A percentile compares a stretch with the other conserved stretches of the same genome.
Evolutionary conservation across 2,888 invertebrate genomes (phyloP).

Genomic region (Drosophila acutilabella): DNA sequence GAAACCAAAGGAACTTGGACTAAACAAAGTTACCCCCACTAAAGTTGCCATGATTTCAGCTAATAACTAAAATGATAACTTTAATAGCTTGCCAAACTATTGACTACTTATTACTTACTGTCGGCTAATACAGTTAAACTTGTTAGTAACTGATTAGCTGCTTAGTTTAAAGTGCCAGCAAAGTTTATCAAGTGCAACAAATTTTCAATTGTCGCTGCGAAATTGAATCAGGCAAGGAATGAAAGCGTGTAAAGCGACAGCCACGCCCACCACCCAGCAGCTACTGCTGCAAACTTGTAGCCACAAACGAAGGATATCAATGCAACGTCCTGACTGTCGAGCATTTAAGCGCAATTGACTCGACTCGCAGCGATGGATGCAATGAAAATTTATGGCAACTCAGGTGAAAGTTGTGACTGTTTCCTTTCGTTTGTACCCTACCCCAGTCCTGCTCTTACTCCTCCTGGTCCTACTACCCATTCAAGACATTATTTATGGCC

Average conservation of each 20-base stretch:
- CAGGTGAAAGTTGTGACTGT: constrained; percentile 67
- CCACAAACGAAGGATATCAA: constrained; percentile 9
- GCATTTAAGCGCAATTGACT: constrained; percentile 66
- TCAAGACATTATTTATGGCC: constrained; percentile 51
- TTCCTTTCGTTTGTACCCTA: constrained; percentile 2
- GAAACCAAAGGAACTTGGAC: too few species aligned
- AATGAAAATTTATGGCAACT: constrained; percentile 65
- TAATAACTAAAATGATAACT: too few species aligned
- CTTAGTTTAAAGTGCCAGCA: neutral
- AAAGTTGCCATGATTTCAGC: too few species aligned
- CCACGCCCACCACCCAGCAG: neutral
- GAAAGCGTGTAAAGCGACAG: neutral
- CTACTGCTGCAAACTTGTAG: neutral
- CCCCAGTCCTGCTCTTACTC: neutral
- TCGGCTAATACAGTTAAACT: too few species aligned
- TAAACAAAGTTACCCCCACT: too few species aligned
- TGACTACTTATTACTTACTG: too few species aligned
- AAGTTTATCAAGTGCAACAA: constrained; percentile 8
- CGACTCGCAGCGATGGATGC: constrained; percentile 41
- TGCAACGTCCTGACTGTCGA: constrained; percentile 34
- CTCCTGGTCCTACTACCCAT: neutral
- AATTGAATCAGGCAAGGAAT: constrained; percentile 1
- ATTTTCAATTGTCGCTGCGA: constrained; percentile 17
- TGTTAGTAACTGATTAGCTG: neutral
- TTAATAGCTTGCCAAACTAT: too few species aligned